These are phyloP conservation scores for Melanerpes aurifrons DNA, from an alignment of 2,113 vertebrate genomes.

Conservation along the genomic window DNA sequence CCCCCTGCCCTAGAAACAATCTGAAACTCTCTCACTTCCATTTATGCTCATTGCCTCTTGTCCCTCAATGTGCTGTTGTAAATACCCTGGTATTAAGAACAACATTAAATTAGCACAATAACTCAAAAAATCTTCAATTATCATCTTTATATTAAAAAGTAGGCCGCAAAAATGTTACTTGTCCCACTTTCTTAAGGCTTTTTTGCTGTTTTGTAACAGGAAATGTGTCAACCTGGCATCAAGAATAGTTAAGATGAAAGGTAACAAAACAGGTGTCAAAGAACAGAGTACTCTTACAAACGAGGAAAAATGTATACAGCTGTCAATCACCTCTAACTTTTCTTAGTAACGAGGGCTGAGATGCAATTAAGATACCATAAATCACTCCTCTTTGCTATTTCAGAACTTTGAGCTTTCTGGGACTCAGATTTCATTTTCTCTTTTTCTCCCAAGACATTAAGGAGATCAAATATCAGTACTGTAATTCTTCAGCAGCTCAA, in stretches of 20 bases:
- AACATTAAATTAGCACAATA: not conserved
- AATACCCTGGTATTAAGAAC: not conserved
- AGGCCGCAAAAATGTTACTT: not conserved
- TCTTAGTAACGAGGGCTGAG: not conserved
- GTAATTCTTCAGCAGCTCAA: not conserved
- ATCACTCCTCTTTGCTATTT: not conserved
- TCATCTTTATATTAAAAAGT: not conserved
- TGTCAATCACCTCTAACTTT: conserved; percentile 27
- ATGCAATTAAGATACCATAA: not conserved
- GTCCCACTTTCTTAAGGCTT: not conserved
- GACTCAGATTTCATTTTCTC: not conserved
- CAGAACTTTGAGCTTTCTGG: not conserved
- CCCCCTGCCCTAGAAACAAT: no score
- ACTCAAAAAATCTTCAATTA: not conserved
- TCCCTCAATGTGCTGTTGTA: not conserved
- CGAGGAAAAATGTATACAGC: not conserved
- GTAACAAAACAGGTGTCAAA: not conserved
- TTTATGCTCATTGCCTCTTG: not conserved
- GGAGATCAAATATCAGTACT: not conserved
- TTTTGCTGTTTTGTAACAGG: not conserved
- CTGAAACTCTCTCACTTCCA: not conserved
- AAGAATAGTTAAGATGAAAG: not conserved
- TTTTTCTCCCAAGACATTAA: not conserved
- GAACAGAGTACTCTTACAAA: conserved; percentile 14
- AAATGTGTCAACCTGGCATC: not conserved